Evolutionary conservation across 2,797 vertebrate genomes (phyloP).

Genomic region (Lagocephalus sceleratus): DNA sequence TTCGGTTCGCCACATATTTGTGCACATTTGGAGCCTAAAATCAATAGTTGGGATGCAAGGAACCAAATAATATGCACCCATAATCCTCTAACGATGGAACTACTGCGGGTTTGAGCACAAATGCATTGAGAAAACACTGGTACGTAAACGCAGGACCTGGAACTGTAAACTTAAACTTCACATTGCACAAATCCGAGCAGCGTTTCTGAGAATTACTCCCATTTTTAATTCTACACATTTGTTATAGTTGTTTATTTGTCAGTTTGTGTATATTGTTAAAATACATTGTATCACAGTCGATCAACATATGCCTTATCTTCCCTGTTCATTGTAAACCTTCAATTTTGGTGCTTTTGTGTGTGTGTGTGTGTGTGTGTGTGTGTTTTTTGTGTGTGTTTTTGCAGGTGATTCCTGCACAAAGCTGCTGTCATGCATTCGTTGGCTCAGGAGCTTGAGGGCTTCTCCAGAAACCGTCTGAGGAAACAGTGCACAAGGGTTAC

Average conservation of each 20-base stretch:
- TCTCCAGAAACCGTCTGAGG: conserved; percentile 82
- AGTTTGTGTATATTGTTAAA: no score
- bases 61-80: neutral
- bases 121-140: conserved; percentile 12
- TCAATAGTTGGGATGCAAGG: rapidly evolving
- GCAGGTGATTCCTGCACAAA: neutral
- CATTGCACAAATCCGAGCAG: no score
- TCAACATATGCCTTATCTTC: no score
- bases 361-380: neutral
- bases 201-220: no score
- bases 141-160: conserved; percentile 21
- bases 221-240: no score
- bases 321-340: no score
- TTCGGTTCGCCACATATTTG: neutral
- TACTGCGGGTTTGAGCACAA: neutral
- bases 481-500: conserved; percentile 88
- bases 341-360: neutral
- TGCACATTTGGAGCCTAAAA: neutral
- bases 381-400: neutral
- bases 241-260: no score
- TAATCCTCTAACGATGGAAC: neutral
- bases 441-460: conserved; percentile 84
- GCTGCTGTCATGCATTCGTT: conserved; percentile 83
- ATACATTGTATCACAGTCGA: no score
- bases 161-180: no score